Base-by-base conservation (phyloP, 2,888 invertebrate genomes). In the Nebria brevicollis region DNA sequence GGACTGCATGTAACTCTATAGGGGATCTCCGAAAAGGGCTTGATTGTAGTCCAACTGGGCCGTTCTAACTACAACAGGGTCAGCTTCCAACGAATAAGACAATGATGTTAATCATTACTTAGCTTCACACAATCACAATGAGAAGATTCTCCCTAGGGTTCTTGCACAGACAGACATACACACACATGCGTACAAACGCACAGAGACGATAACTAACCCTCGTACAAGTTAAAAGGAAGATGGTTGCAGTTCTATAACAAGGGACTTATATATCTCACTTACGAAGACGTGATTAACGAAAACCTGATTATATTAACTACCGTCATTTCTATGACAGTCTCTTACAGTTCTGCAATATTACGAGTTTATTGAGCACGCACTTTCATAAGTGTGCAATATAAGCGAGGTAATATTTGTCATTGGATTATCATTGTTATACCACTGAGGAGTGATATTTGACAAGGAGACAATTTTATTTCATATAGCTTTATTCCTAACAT, bases 31-130 rank as follows among this genome's bases (percentile, higher is more conserved):
- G 41, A 34, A 70, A 25, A 20, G 42, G 66, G 43, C 68, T 70
- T 15, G 34, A 77, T 41, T 20, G 20, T n/a, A 41, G 20, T 34
- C 43, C 20, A 43, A 77, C 26, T 41, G 26, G 15, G 34, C 34
- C 15, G 66, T 76, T 66, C 66, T 76, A 25, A 26, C 64, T 66
- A 70, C 70, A 70, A 76, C 54, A 75, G 66, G 11, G 41, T 20
- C 70, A 42, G 75, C 20, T 42, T 54, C 54, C 13, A 25, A 13
- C 20, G 77, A 65, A 68, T 68, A 41, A 42, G 77, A 77, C 77
- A 77, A 77, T 70, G 70, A 70, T 77, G 77, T 77, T 77, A 77
- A 77, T 77, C 77, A 77, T 77, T 77, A 70, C 77, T 77, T 68
- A 77, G 68, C 8, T 13, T 34, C 76, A 76, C 76, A n/a, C 76